phyloP scores from a whole-genome alignment of 2,888 invertebrate genomes.

The Hermaeophaga mercurialis region DNA sequence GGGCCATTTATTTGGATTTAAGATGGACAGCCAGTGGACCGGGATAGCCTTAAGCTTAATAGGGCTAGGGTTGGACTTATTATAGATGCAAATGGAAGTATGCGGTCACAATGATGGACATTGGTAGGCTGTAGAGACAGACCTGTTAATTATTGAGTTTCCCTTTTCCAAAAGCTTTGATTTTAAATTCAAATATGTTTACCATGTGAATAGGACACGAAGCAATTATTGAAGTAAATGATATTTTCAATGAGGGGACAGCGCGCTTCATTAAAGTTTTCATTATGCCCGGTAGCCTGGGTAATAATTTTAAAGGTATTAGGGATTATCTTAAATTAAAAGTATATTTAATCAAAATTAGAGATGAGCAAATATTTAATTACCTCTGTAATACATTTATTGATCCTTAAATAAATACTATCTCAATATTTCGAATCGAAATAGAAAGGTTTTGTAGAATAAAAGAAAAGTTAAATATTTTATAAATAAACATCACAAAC shows the following conservation, averaged over 20 bases:
- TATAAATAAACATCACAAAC: too few species aligned
- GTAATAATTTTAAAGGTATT: constrained; percentile 9
- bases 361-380: too few species aligned
- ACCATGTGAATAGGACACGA: constrained; percentile 21
- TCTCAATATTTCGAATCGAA: too few species aligned
- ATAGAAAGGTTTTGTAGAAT: too few species aligned
- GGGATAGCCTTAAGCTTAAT: constrained; percentile 52
- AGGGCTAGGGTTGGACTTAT: constrained; percentile 53
- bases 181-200: constrained; percentile 30
- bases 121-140: constrained; percentile 25
- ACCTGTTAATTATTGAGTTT: constrained; percentile 26
- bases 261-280: constrained; percentile 22
- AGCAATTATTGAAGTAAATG: constrained; percentile 20
- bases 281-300: constrained; percentile 6
- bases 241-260: constrained; percentile 20
- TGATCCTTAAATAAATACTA: too few species aligned
- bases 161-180: constrained; percentile 29
- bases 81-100: constrained; percentile 57
- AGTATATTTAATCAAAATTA: constrained; percentile 8
- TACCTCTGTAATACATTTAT: too few species aligned
- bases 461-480: too few species aligned
- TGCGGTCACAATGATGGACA: constrained; percentile 52
- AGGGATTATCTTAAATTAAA: constrained; percentile 16
- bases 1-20: constrained; percentile 58
- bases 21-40: constrained; percentile 53